Base-by-base conservation (phyloP, 1,140 invertebrate genomes). In the Zaprionus ornatus region DNA sequence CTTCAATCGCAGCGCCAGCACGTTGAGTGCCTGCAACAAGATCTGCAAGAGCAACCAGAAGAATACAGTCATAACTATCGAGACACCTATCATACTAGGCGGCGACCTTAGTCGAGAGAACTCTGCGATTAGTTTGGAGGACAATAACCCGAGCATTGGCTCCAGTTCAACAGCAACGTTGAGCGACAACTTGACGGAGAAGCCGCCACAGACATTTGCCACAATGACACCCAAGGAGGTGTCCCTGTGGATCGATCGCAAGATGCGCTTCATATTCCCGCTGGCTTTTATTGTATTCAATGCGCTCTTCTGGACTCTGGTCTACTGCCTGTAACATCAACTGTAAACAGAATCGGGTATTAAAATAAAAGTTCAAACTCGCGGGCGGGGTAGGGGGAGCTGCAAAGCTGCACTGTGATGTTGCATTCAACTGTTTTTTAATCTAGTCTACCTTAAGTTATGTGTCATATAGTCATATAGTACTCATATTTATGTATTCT, bases 181-280 rank as follows among this genome's bases (percentile, higher is more conserved):
- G 29, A 76, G 55, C 0, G 80, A 83, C 6, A 35, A 60, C 0
- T 13, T 52, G 7, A 62, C 52, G 2, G 81, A 75, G 57, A 84
- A 90, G 52, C 75, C 85, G 0, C 15, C 59, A 1, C 81, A 88
- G 54, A 90, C 87, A 4, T 92, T 90, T 19, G 96, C 96, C 42
- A 97, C 96, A 9, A 97, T 97, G 96, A 97, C 96, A 6, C 96
- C 97, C 2, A 96, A 97, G 79, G 96, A 97, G 92, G 97, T 97
- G 10, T 96, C 97, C 40, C 95, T 96, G 35, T 97, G 96, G 96
- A 97, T 98, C 50, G 97, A 98, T 75, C 76, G 82, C 10, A 94
- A 96, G 37, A 96, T 96, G 62, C 94, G 97, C n/a, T 93, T 97
- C 15, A 92, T 96, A 9, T 98, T 98, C 82, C 97, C 97, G 0